phyloP scores from a whole-genome alignment of 1,140 invertebrate species.

The Lamellibrachia luymesi region DNA sequence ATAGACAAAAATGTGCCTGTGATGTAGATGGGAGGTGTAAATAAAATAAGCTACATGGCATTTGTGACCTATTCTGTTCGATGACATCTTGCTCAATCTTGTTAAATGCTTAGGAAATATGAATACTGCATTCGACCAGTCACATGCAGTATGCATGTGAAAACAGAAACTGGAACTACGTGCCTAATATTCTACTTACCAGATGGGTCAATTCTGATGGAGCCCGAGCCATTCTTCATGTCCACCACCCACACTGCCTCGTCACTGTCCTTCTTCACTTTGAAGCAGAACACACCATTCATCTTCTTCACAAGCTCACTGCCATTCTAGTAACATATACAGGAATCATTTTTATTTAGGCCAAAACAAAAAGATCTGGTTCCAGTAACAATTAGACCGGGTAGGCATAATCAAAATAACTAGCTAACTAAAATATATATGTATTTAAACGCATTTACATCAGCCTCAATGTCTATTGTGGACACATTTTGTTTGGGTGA shows the following conservation, averaged over 20 bases:
- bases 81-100: background rate
- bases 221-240: conserved; percentile 83
- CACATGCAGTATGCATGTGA: background rate
- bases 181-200: conserved; percentile 42
- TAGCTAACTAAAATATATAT: conserved; percentile 9
- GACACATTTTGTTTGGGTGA: background rate
- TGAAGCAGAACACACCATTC: conserved; percentile 84
- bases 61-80: background rate
- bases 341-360: background rate
- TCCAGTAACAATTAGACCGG: background rate
- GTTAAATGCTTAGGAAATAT: background rate
- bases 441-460: background rate
- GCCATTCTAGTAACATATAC: conserved; percentile 52
- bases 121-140: background rate
- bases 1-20: background rate
- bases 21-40: background rate
- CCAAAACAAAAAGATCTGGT: background rate
- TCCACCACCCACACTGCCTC: conserved; percentile 88
- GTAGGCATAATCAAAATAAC: background rate
- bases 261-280: conserved; percentile 75
- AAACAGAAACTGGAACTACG: background rate
- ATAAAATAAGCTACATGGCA: background rate
- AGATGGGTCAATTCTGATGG: conserved; percentile 75
- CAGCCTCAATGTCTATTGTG: background rate
- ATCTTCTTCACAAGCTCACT: conserved; percentile 81